Base-by-base conservation (phyloP, 2,888 invertebrate species). In the Ditula angustiorana region DNA sequence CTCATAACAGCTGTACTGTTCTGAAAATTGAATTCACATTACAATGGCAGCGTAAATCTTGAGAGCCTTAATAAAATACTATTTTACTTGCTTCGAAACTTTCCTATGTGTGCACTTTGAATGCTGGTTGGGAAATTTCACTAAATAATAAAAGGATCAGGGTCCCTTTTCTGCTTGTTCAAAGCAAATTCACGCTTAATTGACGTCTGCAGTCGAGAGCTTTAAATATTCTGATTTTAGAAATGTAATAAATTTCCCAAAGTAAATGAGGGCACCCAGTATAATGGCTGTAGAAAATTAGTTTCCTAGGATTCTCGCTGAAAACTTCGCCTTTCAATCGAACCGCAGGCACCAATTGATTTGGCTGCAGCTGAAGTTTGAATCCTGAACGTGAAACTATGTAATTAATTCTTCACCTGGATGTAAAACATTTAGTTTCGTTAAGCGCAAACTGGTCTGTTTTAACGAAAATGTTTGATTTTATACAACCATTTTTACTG, bases 331-430 rank as follows among this genome's bases (percentile, higher is more conserved):
- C 56, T 30, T 49, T 56, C 47, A 37, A 62, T 56, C 49, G 28
- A 56, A 49, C 56, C 56, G 35, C 56, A 46, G 49, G 44, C 63
- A 49, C 37, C 56, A 49, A 56, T 62, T 56, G 41, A 62, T 62
- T 62, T 30, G 33, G n/a, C 16, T 53, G 44, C 49, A n/a, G 46
- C 21, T 55, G 13, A 33, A 67, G 49, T 35, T 49, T 24, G 56
- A 41, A 50, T 35, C 23, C 19, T 52, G 19, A 53, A 46, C 33
- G 33, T 11, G 28, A 53, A 37, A 61, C 19, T 53, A 28, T 41
- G 35, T 35, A 23, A 55, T 37, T 13, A 37, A 55, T 47, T 13
- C 4, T 21, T 35, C 16, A 49, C 24, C 13, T 46, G n/a, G 11
- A 13, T 13, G 35, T 16, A 37, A 37, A 33, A 37, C 10, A 2